phyloP scores from a whole-genome alignment of 2,113 vertebrate genomes.

The Alouatta palliata region DNA sequence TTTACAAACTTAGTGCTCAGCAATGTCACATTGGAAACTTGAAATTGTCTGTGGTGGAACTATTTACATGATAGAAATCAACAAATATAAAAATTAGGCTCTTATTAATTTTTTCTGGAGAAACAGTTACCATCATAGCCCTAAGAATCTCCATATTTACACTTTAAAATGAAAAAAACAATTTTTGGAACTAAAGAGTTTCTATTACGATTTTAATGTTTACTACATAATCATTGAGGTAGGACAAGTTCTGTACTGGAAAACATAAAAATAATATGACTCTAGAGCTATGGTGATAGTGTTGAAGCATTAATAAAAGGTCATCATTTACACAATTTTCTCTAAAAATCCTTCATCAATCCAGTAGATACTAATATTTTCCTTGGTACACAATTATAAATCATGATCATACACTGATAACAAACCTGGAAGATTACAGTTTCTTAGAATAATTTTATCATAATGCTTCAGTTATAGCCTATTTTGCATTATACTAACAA shows the following conservation, averaged over 20 bases:
- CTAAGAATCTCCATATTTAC: not conserved
- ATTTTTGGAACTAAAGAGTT: not conserved
- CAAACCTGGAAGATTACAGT: not conserved
- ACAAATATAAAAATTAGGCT: not conserved
- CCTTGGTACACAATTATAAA: not conserved
- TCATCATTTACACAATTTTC: not conserved
- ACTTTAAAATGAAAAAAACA: not conserved
- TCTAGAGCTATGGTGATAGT: not conserved
- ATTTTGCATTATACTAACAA: not conserved
- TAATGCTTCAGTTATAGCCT: not conserved
- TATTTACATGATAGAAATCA: not conserved
- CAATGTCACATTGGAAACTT: not conserved
- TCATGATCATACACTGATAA: not conserved
- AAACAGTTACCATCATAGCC: not conserved
- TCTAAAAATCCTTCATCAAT: not conserved
- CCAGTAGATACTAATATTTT: not conserved
- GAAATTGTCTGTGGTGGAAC: not conserved
- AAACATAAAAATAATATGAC: not conserved
- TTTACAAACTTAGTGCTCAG: not conserved
- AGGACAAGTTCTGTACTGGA: not conserved
- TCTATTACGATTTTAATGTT: not conserved
- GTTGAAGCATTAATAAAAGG: not conserved
- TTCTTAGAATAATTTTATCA: not conserved
- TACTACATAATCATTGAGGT: not conserved
- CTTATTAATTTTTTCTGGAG: not conserved